phyloP scores from a whole-genome alignment of 2,797 vertebrate species.

The Onychomys torridus region DNA sequence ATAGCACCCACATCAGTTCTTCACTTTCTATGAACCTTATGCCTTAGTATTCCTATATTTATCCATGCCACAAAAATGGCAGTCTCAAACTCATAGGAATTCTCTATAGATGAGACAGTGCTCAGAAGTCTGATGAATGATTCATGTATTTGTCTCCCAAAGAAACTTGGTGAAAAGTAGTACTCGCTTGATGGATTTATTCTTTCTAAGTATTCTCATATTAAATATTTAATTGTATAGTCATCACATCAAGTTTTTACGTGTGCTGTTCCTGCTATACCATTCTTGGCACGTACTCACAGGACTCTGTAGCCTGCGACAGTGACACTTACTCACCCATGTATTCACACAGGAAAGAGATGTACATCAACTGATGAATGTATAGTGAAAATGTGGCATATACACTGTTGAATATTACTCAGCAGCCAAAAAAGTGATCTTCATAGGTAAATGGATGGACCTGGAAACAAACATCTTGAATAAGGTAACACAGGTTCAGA shows the following conservation, averaged over 20 bases:
- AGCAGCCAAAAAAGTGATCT: not conserved
- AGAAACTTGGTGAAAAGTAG: not conserved
- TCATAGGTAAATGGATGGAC: not conserved
- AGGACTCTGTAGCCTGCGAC: too few species aligned
- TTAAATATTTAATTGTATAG: slow-evolving; percentile 28
- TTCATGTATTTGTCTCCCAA: not conserved
- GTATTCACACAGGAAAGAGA: not conserved
- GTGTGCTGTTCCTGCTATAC: not conserved
- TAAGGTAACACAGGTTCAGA: not conserved
- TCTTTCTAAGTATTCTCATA: not conserved
- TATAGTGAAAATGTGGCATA: not conserved
- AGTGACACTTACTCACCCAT: not conserved
- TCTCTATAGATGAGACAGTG: not conserved
- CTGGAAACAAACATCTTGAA: not conserved
- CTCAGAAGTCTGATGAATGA: not conserved
- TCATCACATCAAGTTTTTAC: not conserved
- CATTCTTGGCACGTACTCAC: not conserved
- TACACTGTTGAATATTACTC: not conserved
- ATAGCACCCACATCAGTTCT: not conserved
- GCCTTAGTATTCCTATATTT: not conserved
- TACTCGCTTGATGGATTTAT: not conserved
- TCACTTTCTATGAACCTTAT: not conserved
- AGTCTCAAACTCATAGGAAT: not conserved
- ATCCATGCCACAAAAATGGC: not conserved
- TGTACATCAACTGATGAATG: not conserved